Evolutionary conservation across 2,113 vertebrate species (phyloP).

Genomic region (Indri indri): DNA sequence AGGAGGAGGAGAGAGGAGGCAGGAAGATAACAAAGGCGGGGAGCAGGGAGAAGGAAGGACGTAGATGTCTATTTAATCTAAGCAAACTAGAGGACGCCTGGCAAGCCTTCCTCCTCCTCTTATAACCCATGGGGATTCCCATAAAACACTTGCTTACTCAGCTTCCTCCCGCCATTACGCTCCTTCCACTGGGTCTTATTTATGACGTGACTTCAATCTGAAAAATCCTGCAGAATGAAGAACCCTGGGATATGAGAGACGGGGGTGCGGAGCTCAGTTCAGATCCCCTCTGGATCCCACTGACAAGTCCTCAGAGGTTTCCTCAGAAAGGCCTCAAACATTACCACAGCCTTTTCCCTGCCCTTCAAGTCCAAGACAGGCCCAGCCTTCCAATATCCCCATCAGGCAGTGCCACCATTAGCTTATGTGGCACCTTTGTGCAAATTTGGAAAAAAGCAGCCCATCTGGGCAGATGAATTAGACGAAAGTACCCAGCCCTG

Average conservation of each 20-base stretch:
- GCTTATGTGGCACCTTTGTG: not conserved
- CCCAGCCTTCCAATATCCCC: not conserved
- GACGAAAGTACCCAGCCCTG: not conserved
- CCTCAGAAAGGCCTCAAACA: not conserved
- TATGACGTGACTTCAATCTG: not conserved
- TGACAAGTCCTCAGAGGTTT: not conserved
- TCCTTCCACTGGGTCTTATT: not conserved
- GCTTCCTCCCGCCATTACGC: not conserved
- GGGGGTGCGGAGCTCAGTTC: not conserved
- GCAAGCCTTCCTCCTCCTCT: not conserved
- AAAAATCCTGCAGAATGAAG: not conserved
- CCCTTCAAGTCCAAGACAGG: not conserved
- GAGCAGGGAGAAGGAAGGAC: no score
- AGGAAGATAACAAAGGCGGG: not conserved
- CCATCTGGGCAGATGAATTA: not conserved
- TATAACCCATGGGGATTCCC: not conserved
- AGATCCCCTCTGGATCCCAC: not conserved
- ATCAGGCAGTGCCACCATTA: not conserved
- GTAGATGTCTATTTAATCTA: not conserved
- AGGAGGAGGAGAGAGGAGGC: not conserved
- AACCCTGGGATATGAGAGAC: not conserved
- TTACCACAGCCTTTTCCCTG: not conserved
- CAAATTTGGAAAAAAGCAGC: not conserved
- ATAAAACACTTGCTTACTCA: not conserved
- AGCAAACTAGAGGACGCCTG: not conserved